These are phyloP conservation scores for Gallinago nigripennis DNA, from an alignment of 2,797 vertebrate genomes.

Conservation along the genomic window DNA sequence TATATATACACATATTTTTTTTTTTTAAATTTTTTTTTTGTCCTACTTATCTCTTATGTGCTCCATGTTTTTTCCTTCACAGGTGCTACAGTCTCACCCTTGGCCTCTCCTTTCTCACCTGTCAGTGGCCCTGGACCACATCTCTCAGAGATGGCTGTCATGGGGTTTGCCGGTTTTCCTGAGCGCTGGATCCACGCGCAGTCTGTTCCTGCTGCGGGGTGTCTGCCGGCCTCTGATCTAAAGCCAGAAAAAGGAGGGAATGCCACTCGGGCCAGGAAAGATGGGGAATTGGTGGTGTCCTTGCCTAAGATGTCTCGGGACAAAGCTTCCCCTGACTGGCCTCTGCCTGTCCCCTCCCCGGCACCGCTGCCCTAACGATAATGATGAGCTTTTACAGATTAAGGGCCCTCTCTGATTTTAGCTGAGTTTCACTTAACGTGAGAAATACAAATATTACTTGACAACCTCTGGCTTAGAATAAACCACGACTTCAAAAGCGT, in stretches of 20 bases:
- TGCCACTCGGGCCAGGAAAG: rapidly evolving
- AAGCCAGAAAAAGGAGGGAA: background rate
- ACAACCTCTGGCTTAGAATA: background rate
- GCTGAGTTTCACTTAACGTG: background rate
- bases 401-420: background rate
- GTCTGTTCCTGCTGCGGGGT: rapidly evolving
- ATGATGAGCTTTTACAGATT: background rate
- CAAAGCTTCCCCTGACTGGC: background rate
- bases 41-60: background rate
- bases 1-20: too few relatives aligned
- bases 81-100: background rate
- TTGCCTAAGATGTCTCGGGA: rapidly evolving
- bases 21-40: background rate
- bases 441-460: background rate
- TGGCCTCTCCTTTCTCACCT: background rate
- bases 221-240: background rate
- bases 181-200: rapidly evolving
- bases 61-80: background rate
- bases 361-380: rapidly evolving
- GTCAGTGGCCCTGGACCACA: background rate
- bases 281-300: background rate
- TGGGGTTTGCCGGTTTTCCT: background rate
- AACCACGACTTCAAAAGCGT: background rate
- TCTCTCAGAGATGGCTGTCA: background rate
- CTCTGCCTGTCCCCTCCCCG: background rate